phyloP scores from a whole-genome alignment of 2,797 vertebrate species.

The Echiichthys vipera region DNA sequence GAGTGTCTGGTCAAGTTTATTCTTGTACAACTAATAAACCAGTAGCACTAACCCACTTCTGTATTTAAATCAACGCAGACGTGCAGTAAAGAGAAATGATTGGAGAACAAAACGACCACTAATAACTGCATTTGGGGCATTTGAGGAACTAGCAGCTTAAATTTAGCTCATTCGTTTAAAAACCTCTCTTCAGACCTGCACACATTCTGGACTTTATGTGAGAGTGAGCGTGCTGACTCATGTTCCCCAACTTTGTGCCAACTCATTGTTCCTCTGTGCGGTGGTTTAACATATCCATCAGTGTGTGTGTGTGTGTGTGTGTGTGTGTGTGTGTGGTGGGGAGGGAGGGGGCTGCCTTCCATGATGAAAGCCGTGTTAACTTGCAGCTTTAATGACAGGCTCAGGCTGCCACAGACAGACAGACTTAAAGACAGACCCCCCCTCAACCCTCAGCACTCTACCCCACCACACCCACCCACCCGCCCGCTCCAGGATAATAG shows the following conservation, averaged over 20 bases:
- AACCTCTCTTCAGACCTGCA: conserved; percentile 27
- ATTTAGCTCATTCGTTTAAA: conserved; percentile 44
- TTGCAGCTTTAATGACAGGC: conserved; percentile 76
- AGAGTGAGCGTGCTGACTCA: conserved; percentile 68
- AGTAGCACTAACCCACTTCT: not conserved
- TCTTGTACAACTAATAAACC: conserved; percentile 20
- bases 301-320: conserved; percentile 24
- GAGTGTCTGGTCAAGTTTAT: not conserved
- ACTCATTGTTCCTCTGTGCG: conserved; percentile 71
- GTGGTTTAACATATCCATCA: conserved; percentile 67
- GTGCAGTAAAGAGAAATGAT: not conserved
- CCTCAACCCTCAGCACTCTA: conserved; percentile 4
- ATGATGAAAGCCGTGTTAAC: conserved; percentile 75
- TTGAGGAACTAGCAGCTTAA: conserved; percentile 52
- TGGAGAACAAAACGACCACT: conserved; percentile 60
- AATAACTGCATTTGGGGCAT: conserved; percentile 57
- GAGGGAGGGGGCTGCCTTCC: conserved; percentile 58
- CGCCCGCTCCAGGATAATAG: conserved; percentile 58
- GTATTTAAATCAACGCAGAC: conserved; percentile 7
- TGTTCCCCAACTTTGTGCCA: conserved; percentile 67
- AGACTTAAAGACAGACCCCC: conserved; percentile 52
- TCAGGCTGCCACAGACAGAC: conserved; percentile 55
- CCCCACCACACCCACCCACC: conserved; percentile 57
- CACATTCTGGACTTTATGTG: conserved; percentile 32
- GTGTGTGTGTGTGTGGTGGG: conserved; percentile 48